These are phyloP conservation scores for Dasysyrphus tricinctus DNA, from an alignment of 2,888 invertebrate genomes.

Conservation along the genomic window DNA sequence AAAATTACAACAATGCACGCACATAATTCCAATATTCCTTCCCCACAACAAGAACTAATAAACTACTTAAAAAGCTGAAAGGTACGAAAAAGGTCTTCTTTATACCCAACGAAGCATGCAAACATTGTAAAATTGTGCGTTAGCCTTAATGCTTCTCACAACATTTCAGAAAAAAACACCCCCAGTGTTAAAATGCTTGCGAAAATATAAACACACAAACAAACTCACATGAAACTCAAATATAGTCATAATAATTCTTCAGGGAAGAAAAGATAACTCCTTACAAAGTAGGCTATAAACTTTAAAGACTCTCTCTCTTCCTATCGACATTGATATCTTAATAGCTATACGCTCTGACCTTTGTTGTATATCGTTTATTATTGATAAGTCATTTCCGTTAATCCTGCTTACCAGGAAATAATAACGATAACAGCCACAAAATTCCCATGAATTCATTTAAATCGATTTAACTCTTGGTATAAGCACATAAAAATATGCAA, in stretches of 20 bases:
- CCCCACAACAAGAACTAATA: constrained; percentile 2
- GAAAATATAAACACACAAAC: background rate
- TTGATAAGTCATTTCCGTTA: constrained; percentile 43
- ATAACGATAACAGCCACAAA: constrained; percentile 42
- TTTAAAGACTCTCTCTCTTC: constrained; percentile 16
- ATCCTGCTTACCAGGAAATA: constrained; percentile 36
- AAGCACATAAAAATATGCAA: background rate
- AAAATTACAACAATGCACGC: background rate
- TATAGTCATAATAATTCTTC: background rate
- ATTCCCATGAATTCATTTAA: constrained; percentile 65
- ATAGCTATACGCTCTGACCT: constrained; percentile 32
- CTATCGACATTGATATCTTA: constrained; percentile 28
- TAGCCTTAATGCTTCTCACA: constrained; percentile 47
- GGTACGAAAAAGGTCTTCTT: constrained; percentile 28
- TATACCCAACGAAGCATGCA: constrained; percentile 57
- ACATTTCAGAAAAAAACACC: background rate
- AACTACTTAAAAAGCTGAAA: constrained; percentile 11
- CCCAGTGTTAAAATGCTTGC: background rate
- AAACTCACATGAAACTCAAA: background rate
- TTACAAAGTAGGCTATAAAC: constrained; percentile 22
- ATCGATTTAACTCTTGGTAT: constrained; percentile 34
- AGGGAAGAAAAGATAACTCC: constrained; percentile 1
- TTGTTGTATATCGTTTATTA: constrained; percentile 17
- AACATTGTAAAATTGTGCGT: constrained; percentile 69
- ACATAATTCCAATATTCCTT: constrained; percentile 28